These are phyloP conservation scores for Xestia c-nigrum DNA, from an alignment of 2,888 invertebrate species.

Conservation along the genomic window DNA sequence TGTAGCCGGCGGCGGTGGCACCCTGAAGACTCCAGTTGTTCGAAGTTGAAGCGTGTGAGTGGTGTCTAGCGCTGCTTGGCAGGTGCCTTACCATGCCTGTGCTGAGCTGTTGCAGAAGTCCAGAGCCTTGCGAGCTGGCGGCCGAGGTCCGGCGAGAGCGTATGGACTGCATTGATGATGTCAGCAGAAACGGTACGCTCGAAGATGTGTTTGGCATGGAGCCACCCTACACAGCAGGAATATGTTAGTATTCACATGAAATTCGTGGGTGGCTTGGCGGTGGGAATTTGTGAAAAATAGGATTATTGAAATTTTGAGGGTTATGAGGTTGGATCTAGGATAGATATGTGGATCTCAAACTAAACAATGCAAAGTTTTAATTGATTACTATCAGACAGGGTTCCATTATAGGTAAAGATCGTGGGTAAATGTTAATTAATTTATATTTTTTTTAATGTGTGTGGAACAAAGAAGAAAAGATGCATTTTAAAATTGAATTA, in stretches of 20 bases:
- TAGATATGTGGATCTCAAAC: background rate
- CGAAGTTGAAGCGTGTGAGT: constrained; percentile 79
- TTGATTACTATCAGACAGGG: background rate
- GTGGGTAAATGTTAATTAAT: background rate
- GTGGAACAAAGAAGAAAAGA: background rate
- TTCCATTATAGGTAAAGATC: constrained; percentile 9
- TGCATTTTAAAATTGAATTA: background rate
- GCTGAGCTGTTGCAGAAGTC: constrained; percentile 96
- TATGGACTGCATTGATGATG: constrained; percentile 91
- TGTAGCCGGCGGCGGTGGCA: constrained; percentile 89
- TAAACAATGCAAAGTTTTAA: constrained; percentile 6
- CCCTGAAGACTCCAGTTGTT: constrained; percentile 89
- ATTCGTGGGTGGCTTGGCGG: constrained; percentile 31
- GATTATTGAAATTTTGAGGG: background rate
- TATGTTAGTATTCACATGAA: constrained; percentile 44
- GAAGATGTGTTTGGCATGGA: constrained; percentile 97
- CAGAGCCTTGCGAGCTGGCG: constrained; percentile 93
- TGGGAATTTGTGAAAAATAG: constrained; percentile 19
- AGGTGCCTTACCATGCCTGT: constrained; percentile 98
- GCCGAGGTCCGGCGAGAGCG: constrained; percentile 93
- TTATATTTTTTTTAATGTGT: background rate
- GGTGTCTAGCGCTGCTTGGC: constrained; percentile 90
- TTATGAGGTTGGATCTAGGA: constrained; percentile 3
- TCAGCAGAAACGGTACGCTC: constrained; percentile 96
- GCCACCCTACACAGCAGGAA: constrained; percentile 92